These are phyloP conservation scores for Pelodiscus sinensis DNA, from an alignment of 2,113 vertebrate genomes.

Conservation along the genomic window DNA sequence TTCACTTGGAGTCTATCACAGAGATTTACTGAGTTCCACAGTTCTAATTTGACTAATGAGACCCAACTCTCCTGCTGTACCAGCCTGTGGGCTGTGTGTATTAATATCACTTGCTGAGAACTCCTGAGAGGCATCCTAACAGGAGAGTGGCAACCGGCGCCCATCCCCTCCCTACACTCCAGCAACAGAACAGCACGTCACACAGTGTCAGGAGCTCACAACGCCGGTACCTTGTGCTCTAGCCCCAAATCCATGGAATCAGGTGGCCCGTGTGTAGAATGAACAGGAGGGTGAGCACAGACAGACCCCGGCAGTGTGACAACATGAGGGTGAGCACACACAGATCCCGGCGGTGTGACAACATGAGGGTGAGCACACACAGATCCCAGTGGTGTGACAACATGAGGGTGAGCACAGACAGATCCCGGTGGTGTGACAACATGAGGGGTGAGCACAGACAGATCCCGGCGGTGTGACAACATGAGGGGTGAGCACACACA, in stretches of 20 bases:
- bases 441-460: too few relatives aligned
- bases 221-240: neutral
- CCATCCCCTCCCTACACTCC: neutral
- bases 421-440: too few relatives aligned
- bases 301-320: rapidly evolving
- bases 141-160: neutral
- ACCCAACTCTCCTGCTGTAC: constrained; percentile 32
- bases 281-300: rapidly evolving
- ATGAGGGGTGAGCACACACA: too few relatives aligned
- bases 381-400: too few relatives aligned
- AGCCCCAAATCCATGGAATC: neutral
- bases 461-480: too few relatives aligned
- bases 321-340: too few relatives aligned
- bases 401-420: too few relatives aligned
- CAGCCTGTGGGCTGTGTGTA: neutral
- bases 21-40: constrained; percentile 55
- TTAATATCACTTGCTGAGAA: neutral
- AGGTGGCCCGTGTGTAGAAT: too few relatives aligned
- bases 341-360: too few relatives aligned
- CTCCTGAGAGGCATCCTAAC: neutral
- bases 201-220: neutral
- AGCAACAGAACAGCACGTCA: neutral
- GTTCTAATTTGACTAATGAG: constrained; percentile 63
- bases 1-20: constrained; percentile 57
- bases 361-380: too few relatives aligned